Evolutionary conservation across 2,888 invertebrate genomes (phyloP), one percentile per base, ranked within the genome.

Genomic region (Drosophila diplacantha): DNA sequence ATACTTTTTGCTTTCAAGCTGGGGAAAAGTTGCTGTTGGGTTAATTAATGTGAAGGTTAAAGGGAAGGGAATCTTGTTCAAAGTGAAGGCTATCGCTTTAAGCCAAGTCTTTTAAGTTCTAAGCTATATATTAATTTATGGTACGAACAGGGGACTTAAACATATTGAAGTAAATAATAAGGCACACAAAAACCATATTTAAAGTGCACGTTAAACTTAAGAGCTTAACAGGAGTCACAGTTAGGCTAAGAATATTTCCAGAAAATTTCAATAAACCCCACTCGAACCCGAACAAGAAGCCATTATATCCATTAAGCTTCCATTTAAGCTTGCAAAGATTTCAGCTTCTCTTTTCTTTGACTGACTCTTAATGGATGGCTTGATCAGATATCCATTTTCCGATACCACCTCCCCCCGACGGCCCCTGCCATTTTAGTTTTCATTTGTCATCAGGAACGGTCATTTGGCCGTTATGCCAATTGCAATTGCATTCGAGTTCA

Each of bases 401-500:
- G 29, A 44, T 44, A 16, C 35, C 12, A 14, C 2, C 24, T 3
- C 5, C 12, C 11, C 29, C 18, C 12, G 2, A 12, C 29, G 43
- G n/a, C 32, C 31, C 32, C 14, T 18, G 18, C 37, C 44, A 38
- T 69, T 78, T 75, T 65, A 79, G 75, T 74, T 78, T 78, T 73
- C 80, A 78, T 78, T 78, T 78, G 80, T 78, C 78, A 78, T 80
- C 78, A 63, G 57, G 58, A 65, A 61, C 75, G 64, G 63, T 54
- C 71, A 75, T 77, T 73, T 64, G 63, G 69, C 69, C 59, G 60
- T 46, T 68, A 56, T 69, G 66, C 50, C 77, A 77, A 77, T 74
- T 79, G 71, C 78, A 75, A 79, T 79, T 78, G 72, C 71, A 64
- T 71, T 72, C 44, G 67, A 67, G 73, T 66, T 74, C 80, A 77